Evolutionary conservation across 2,888 invertebrate species (phyloP).

Genomic region (Lordiphosa andalusiaca): DNA sequence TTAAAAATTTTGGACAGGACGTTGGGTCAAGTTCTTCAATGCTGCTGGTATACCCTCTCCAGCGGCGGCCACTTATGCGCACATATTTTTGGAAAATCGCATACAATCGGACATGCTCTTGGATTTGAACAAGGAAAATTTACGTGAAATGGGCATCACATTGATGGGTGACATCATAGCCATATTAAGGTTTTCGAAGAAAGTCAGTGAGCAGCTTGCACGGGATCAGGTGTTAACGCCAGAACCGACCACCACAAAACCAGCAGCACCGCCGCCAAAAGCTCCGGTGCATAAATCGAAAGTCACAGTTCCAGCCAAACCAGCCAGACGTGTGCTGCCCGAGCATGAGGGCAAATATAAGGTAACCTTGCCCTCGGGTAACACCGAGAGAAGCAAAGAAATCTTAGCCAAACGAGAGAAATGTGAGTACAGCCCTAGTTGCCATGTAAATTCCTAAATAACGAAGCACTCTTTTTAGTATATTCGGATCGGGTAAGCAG

Average conservation of each 20-base stretch:
- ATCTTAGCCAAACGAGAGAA: conserved; percentile 79
- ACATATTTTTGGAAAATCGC: conserved; percentile 92
- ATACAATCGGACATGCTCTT: conserved; percentile 90
- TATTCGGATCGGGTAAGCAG: conserved; percentile 76
- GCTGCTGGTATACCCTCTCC: conserved; percentile 89
- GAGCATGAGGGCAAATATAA: conserved; percentile 83
- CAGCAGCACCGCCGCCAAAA: conserved; percentile 63
- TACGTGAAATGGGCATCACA: conserved; percentile 93
- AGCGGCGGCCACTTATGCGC: conserved; percentile 90
- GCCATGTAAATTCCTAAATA: too few relatives aligned
- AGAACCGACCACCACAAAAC: conserved; percentile 80
- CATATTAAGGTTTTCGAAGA: conserved; percentile 85
- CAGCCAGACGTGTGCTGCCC: conserved; percentile 79
- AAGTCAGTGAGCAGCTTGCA: conserved; percentile 83
- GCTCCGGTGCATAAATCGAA: conserved; percentile 16
- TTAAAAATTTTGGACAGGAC: conserved; percentile 54
- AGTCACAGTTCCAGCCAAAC: conserved; percentile 63
- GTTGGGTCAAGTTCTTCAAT: conserved; percentile 93
- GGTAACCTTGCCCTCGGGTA: conserved; percentile 82
- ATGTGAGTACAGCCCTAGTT: conserved; percentile 55
- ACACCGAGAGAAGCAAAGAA: conserved; percentile 81
- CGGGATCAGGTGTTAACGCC: conserved; percentile 83
- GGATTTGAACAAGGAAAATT: conserved; percentile 92
- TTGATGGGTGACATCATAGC: conserved; percentile 87
- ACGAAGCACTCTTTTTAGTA: conserved; percentile 47